Evolutionary conservation across 2,113 vertebrate genomes (phyloP), one percentile per base, ranked within the genome.

Genomic region (Oreochromis aureus): DNA sequence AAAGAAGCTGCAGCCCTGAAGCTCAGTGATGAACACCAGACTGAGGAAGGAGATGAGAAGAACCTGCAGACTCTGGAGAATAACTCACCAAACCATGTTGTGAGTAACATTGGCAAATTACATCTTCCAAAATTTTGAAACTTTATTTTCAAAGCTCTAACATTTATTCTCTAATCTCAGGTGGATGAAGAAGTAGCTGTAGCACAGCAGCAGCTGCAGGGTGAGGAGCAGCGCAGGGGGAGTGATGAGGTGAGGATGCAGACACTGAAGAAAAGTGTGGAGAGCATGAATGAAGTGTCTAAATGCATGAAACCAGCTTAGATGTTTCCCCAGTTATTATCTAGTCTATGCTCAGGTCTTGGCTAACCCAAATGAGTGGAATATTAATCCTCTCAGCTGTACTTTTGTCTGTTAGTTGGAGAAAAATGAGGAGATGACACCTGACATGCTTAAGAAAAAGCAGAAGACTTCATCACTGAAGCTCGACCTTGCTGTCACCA

Each of bases 61-160:
- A 69, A 69, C 34, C 19, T 69, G 32, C 32, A n/a, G 1, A 66
- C 61, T 4, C 5, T 7, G 18, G 5, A 63, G 30, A 6, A 19
- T 16, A 63, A 34, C 0, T 63, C 30, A 19, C 8, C 27, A 63
- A 18, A 63, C 1, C 3, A 11, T 19, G 34, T 39, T 39, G 19
- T 66, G 34, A 0, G 61, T 0, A 34, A 19, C 8, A 63, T 36
- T 63, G 1, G 59, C 0, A 18, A 61, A 32, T 18, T 16, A 2
- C 3, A 9, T 59, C 12, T 32, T 18, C 15, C 8, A 32, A 59
- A 3, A 59, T 0, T 5, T 59, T 5, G 1, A 32, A 16, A 0
- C 0, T 7, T 30, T 27, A 59, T 16, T 30, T 61, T 63, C 3
- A 63, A 59, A 59, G 27, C 4, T 2, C 1, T 2, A 32, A 5